Evolutionary conservation across 2,888 invertebrate genomes (phyloP).

Genomic region (Nomada hirtipes): DNA sequence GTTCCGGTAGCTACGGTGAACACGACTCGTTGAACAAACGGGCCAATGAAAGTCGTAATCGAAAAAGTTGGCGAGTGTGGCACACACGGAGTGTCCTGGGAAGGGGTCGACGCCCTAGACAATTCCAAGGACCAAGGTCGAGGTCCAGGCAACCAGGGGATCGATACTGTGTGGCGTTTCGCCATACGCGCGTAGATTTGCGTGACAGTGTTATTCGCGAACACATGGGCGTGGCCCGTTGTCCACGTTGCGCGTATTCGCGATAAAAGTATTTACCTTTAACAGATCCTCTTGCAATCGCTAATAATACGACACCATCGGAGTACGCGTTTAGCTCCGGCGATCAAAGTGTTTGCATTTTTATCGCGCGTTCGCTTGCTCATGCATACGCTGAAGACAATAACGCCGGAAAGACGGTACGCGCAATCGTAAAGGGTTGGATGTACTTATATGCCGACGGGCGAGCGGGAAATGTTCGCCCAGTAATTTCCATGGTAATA

Average conservation of each 20-base stretch:
- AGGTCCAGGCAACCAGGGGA: conserved; percentile 74
- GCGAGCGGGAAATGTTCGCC: conserved; percentile 32
- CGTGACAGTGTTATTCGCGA: conserved; percentile 52
- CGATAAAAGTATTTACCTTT: conserved; percentile 10
- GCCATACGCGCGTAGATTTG: conserved; percentile 27
- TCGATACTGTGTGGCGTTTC: conserved; percentile 69
- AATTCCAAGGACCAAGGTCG: conserved; percentile 80
- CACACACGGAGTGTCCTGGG: conserved; percentile 42
- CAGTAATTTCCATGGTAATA: conserved; percentile 39
- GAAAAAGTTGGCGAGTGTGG: conserved; percentile 7
- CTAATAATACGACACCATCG: conserved; percentile 9
- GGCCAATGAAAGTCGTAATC: conserved; percentile 57
- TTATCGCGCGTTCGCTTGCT: conserved; percentile 20
- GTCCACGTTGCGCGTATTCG: background rate
- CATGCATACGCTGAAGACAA: conserved; percentile 35
- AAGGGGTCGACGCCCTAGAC: conserved; percentile 64
- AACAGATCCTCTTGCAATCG: conserved; percentile 2
- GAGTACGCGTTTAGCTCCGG: conserved; percentile 5
- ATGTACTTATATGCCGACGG: background rate
- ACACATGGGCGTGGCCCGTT: conserved; percentile 62
- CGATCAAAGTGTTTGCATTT: conserved; percentile 35
- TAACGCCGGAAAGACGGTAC: conserved; percentile 44
- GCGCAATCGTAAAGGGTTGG: conserved; percentile 24
- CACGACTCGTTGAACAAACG: conserved; percentile 10
- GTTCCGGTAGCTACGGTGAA: conserved; percentile 30